Percentiles rank a stretch among this genome's conserved stretches.
Conservation (phyloP, 2,113 vertebrate genomes). For the Caretta caretta region DNA sequence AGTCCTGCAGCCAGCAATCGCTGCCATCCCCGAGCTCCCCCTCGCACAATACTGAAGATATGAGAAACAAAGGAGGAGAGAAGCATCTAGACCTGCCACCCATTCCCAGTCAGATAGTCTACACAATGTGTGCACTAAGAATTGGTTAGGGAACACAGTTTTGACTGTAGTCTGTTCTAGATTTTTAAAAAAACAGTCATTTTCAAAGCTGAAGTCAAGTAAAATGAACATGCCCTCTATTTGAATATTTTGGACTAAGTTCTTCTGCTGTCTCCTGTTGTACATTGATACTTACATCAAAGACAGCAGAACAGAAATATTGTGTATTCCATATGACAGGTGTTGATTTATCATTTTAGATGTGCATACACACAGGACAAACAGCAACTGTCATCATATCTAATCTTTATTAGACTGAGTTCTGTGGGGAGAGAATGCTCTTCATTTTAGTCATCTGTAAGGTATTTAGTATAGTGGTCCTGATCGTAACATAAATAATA, state of each 20-base stretch:
- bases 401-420: neutral
- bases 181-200: neutral
- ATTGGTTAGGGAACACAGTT: neutral
- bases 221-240: neutral
- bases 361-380: conserved; percentile 15
- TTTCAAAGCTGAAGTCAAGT: neutral
- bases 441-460: conserved; percentile 39
- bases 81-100: accelerated
- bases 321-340: neutral
- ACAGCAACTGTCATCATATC: neutral
- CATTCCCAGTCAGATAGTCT: neutral
- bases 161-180: neutral
- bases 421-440: conserved; percentile 26
- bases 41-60: neutral
- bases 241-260: neutral
- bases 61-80: neutral
- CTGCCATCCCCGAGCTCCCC: neutral
- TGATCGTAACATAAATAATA: neutral
- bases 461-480: neutral
- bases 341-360: conserved; percentile 9
- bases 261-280: neutral
- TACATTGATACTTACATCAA: neutral
- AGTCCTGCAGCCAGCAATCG: conserved; percentile 7
- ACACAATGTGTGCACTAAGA: neutral
- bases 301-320: neutral